Evolutionary conservation across 1,140 invertebrate species (phyloP).

Genomic region (Mycetomoellerius zeteki): DNA sequence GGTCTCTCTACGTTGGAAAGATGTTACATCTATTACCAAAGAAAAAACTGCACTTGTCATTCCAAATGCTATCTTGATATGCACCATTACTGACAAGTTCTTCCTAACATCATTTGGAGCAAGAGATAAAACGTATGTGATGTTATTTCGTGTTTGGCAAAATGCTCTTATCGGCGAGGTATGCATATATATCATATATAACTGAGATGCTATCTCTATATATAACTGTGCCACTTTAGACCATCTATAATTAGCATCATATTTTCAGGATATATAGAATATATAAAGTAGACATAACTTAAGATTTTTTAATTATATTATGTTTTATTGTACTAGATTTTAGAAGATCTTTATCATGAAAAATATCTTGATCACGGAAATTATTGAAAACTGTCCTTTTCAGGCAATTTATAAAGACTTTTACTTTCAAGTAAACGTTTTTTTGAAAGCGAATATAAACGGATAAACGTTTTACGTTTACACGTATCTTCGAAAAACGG

Average conservation of each 20-base stretch:
- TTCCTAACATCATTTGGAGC: constrained; percentile 97
- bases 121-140: constrained; percentile 97
- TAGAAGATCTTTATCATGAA: neutral
- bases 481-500: too few species aligned
- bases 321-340: neutral
- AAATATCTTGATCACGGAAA: neutral
- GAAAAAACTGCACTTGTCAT: constrained; percentile 97
- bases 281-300: neutral
- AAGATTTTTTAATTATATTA: neutral
- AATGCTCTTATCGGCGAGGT: constrained; percentile 97
- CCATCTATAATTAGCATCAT: neutral
- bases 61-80: constrained; percentile 97
- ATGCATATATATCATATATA: constrained; percentile 68
- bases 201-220: too few species aligned
- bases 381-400: constrained; percentile 16
- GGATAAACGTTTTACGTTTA: too few species aligned
- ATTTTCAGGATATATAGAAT: neutral
- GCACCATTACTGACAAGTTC: constrained; percentile 94
- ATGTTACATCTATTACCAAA: constrained; percentile 96
- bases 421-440: too few species aligned
- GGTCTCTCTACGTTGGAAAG: constrained; percentile 93
- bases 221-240: too few species aligned
- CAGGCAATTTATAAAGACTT: neutral
- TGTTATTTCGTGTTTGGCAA: constrained; percentile 98
- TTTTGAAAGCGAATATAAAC: too few species aligned